These are phyloP conservation scores for Pilophorus perplexus DNA, from an alignment of 2,888 invertebrate genomes.

Conservation along the genomic window DNA sequence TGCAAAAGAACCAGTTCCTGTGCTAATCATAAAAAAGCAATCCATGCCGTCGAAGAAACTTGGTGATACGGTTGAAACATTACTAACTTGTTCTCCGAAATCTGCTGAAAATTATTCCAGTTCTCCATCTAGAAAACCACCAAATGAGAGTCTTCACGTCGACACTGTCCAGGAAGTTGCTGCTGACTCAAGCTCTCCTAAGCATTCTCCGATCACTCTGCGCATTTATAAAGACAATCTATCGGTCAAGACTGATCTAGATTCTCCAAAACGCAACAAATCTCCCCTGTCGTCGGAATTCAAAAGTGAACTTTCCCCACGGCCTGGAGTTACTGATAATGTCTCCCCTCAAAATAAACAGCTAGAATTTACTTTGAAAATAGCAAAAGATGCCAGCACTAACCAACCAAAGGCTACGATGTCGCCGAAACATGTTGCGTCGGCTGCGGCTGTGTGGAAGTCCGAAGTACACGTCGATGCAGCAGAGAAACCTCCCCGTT, in stretches of 20 bases:
- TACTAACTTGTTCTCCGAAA: conserved; percentile 28
- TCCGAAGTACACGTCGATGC: conserved; percentile 26
- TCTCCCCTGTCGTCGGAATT: conserved; percentile 42
- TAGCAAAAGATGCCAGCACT: conserved; percentile 47
- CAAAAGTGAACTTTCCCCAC: conserved; percentile 41
- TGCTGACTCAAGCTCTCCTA: conserved; percentile 4
- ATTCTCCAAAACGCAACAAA: conserved; percentile 42
- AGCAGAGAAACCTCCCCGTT: neutral
- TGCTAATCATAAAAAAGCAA: conserved; percentile 32
- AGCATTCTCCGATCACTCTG: conserved; percentile 43
- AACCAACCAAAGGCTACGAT: conserved; percentile 47
- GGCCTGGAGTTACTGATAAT: conserved; percentile 12
- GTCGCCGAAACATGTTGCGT: conserved; percentile 44
- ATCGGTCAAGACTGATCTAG: conserved; percentile 41
- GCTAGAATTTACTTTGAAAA: conserved; percentile 48
- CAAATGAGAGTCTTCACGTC: conserved; percentile 6
- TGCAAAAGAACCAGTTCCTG: conserved; percentile 19
- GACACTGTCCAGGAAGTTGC: neutral
- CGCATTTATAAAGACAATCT: conserved; percentile 45
- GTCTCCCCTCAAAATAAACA: conserved; percentile 45
- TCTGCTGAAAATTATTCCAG: neutral
- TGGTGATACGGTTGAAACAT: conserved; percentile 10
- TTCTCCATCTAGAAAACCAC: neutral
- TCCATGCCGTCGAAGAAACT: conserved; percentile 16
- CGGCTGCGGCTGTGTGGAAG: conserved; percentile 41